Evolutionary conservation across 2,113 vertebrate species (phyloP).

Genomic region (Theristicus caerulescens): DNA sequence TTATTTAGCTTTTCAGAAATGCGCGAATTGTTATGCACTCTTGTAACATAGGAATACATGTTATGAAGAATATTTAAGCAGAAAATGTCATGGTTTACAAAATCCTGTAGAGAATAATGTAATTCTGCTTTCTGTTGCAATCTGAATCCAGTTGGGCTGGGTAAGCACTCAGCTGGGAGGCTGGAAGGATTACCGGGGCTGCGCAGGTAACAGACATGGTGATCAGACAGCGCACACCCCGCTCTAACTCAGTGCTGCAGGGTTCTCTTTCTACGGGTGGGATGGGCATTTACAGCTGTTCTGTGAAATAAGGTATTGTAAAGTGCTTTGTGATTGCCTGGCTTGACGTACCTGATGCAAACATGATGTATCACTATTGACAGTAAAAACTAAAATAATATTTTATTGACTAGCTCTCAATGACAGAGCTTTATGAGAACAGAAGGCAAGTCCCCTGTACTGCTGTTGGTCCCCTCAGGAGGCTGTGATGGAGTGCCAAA

Average conservation of each 20-base stretch:
- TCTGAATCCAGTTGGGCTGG: neutral
- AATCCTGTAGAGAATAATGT: neutral
- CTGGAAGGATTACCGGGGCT: neutral
- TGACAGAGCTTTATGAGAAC: neutral
- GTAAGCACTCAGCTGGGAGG: neutral
- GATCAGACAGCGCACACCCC: neutral
- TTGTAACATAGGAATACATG: neutral
- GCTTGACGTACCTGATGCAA: neutral
- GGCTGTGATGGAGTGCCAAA: neutral
- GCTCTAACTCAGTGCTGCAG: neutral
- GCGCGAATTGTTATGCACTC: neutral
- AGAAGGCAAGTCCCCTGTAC: neutral
- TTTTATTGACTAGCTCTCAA: conserved; percentile 6
- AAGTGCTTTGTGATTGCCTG: neutral
- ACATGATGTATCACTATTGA: neutral
- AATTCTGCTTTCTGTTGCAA: neutral
- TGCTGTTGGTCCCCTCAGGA: neutral
- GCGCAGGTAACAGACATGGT: neutral
- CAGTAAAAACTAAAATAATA: neutral
- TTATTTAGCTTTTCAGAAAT: neutral
- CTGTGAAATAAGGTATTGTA: neutral
- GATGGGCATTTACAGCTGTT: neutral
- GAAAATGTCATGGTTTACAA: neutral
- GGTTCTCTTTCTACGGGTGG: neutral
- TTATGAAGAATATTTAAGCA: neutral